Evolutionary conservation across 2,888 invertebrate species (phyloP).

Genomic region (Eupithecia tripunctaria): DNA sequence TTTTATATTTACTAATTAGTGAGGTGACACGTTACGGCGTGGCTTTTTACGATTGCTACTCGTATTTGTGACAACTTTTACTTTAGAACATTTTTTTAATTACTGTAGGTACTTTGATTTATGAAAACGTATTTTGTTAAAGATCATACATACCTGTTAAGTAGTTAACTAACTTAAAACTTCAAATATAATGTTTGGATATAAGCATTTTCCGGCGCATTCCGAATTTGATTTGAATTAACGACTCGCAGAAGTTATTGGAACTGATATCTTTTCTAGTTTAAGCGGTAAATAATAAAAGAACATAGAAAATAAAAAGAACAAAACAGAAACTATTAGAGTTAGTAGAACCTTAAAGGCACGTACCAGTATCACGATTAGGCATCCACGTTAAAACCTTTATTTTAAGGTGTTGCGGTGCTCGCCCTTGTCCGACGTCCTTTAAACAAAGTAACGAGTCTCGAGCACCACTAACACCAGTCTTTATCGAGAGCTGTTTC

Average conservation of each 20-base stretch:
- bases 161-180: no score
- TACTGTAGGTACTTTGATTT: not conserved
- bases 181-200: no score
- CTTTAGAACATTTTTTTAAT: not conserved
- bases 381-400: slow-evolving; percentile 31
- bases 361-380: not conserved
- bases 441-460: slow-evolving; percentile 34
- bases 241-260: not conserved
- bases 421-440: slow-evolving; percentile 35
- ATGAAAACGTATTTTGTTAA: no score
- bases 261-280: not conserved
- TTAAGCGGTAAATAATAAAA: not conserved
- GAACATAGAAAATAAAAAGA: not conserved
- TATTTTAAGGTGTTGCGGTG: slow-evolving; percentile 20
- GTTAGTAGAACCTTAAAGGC: not conserved
- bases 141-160: not conserved
- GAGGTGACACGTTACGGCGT: slow-evolving; percentile 20
- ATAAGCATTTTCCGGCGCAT: not conserved
- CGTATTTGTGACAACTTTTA: not conserved
- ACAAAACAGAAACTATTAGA: not conserved
- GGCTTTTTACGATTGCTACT: not conserved
- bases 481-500: slow-evolving; percentile 32
- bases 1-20: slow-evolving; percentile 31
- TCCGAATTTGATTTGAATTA: not conserved
- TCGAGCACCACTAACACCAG: slow-evolving; percentile 35